Conservation (phyloP, 2,888 invertebrate species). For the Cataglyphis livida region DNA sequence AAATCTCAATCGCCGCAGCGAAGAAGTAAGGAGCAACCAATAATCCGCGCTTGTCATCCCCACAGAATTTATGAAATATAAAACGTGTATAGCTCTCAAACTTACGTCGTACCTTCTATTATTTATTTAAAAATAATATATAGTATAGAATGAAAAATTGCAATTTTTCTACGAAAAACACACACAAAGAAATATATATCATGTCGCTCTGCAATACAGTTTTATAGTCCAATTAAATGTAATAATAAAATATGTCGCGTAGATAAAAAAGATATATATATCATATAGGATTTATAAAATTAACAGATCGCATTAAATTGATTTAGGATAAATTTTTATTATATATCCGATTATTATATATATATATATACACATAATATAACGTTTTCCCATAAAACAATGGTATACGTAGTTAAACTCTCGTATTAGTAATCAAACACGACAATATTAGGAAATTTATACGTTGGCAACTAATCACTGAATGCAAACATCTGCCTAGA, state of each 20-base stretch:
- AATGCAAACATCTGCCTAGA: conserved; percentile 13
- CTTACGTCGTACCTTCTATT: background rate
- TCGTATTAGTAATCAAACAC: background rate
- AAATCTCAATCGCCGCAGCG: conserved; percentile 45
- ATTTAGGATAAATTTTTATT: background rate
- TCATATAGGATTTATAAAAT: background rate
- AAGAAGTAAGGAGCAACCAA: conserved; percentile 32
- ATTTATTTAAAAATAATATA: conserved; percentile 36
- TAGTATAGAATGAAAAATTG: background rate
- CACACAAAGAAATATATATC: background rate
- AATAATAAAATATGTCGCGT: background rate
- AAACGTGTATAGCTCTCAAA: conserved; percentile 16
- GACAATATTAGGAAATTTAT: background rate
- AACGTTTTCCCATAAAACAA: background rate
- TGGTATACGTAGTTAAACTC: background rate
- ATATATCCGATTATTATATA: background rate
- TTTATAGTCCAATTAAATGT: background rate
- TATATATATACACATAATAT: background rate
- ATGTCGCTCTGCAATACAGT: background rate
- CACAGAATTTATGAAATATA: conserved; percentile 45
- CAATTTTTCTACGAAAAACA: background rate
- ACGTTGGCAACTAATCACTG: conserved; percentile 23
- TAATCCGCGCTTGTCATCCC: conserved; percentile 43
- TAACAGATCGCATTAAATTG: background rate
- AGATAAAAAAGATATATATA: background rate